Evolutionary conservation across 2,888 invertebrate species (phyloP).

Genomic region (Eristalis intricaria): DNA sequence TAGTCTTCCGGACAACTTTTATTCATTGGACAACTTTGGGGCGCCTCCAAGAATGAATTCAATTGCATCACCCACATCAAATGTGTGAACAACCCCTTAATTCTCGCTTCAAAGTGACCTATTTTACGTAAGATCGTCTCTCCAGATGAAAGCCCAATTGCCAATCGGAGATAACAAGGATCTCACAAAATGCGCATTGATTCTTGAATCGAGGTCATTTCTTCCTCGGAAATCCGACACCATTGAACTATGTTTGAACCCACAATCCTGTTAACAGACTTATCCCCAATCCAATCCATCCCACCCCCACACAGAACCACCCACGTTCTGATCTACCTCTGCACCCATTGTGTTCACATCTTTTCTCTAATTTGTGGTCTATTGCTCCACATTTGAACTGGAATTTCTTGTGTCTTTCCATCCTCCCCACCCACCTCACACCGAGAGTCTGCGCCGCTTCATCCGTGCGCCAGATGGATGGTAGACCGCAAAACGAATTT

Average conservation of each 20-base stretch:
- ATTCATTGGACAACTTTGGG: too few relatives aligned
- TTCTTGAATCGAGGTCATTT: too few relatives aligned
- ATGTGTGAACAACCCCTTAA: too few relatives aligned
- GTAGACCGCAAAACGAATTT: conserved; percentile 37
- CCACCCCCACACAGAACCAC: neutral
- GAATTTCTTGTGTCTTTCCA: neutral
- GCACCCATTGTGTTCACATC: neutral
- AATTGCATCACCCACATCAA: too few relatives aligned
- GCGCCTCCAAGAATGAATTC: too few relatives aligned
- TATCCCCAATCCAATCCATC: neutral
- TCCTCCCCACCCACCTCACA: neutral
- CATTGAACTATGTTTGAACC: too few relatives aligned
- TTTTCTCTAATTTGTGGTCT: neutral
- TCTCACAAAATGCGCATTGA: too few relatives aligned
- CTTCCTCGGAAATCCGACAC: neutral
- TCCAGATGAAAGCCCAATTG: too few relatives aligned
- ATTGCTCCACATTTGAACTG: neutral
- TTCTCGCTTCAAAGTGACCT: too few relatives aligned
- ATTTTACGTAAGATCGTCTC: neutral
- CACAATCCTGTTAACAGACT: neutral
- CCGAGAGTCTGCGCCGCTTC: neutral
- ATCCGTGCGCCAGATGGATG: neutral
- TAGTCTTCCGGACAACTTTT: too few relatives aligned
- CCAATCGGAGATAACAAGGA: too few relatives aligned
- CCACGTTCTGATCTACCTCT: neutral